Evolutionary conservation across 2,797 vertebrate genomes (phyloP).

Genomic region (Danio albolineatus): DNA sequence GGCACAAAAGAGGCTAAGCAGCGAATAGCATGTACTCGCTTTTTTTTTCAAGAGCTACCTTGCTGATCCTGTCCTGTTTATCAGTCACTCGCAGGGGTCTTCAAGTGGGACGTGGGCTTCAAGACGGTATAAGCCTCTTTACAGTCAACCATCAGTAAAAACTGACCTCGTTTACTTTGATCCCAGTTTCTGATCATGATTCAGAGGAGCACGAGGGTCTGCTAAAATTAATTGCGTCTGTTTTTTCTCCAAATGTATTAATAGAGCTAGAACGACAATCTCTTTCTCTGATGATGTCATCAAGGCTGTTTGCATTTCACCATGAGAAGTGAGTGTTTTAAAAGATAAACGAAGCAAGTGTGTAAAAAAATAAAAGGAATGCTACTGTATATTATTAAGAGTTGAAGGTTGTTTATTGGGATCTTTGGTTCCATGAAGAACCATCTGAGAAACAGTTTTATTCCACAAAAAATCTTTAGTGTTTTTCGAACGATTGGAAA

Average conservation of each 20-base stretch:
- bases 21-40: slow-evolving; percentile 19
- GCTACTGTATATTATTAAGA: too few species aligned
- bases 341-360: too few species aligned
- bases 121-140: slow-evolving; percentile 3
- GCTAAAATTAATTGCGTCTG: not conserved
- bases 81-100: slow-evolving; percentile 17
- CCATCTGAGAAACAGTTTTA: too few species aligned
- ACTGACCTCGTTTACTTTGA: not conserved
- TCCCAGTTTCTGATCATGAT: not conserved
- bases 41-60: slow-evolving; percentile 29
- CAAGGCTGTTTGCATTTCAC: not conserved
- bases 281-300: not conserved
- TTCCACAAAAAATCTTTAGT: too few species aligned
- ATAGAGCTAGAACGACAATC: not conserved
- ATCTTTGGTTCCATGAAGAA: too few species aligned
- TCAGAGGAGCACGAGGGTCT: not conserved
- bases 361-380: too few species aligned
- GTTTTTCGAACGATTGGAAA: too few species aligned
- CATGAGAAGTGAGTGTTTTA: not conserved
- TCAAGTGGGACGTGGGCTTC: slow-evolving; percentile 5
- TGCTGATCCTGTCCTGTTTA: slow-evolving; percentile 41
- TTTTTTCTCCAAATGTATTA: not conserved
- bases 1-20: slow-evolving; percentile 12
- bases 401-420: too few species aligned
- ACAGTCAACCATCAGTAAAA: slow-evolving; percentile 13